Evolutionary conservation across 2,888 invertebrate species (phyloP).

Genomic region (Morpho helenor): DNA sequence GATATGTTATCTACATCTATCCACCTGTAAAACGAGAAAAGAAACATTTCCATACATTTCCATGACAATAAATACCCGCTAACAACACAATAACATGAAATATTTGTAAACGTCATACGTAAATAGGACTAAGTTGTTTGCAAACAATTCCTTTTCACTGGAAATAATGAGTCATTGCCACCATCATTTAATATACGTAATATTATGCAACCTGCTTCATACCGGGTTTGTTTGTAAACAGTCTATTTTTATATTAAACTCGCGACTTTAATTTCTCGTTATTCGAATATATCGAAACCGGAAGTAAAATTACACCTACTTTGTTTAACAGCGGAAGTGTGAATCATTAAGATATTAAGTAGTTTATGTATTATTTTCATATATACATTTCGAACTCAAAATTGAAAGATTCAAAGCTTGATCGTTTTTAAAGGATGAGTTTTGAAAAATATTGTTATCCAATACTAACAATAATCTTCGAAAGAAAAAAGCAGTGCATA

Average conservation of each 20-base stretch:
- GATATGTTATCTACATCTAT: too few species aligned
- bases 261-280: not conserved
- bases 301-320: too few species aligned
- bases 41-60: not conserved
- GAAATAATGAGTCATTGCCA: constrained; percentile 6
- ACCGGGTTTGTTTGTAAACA: constrained; percentile 9
- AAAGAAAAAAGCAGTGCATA: too few species aligned
- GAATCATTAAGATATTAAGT: too few species aligned
- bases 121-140: constrained; percentile 6
- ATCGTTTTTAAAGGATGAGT: too few species aligned
- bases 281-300: not conserved
- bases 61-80: not conserved
- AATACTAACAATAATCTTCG: too few species aligned
- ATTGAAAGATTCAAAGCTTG: too few species aligned
- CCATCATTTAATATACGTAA: constrained; percentile 7
- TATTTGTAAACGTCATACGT: constrained; percentile 4
- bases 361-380: too few species aligned
- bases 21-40: too few species aligned
- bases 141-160: constrained; percentile 12
- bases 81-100: not conserved
- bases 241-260: not conserved
- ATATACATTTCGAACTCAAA: too few species aligned
- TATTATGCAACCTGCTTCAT: constrained; percentile 9
- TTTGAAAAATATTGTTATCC: too few species aligned
- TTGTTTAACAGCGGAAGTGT: too few species aligned